These are phyloP conservation scores for Tachycineta bicolor DNA, from an alignment of 2,113 vertebrate genomes.

Conservation along the genomic window DNA sequence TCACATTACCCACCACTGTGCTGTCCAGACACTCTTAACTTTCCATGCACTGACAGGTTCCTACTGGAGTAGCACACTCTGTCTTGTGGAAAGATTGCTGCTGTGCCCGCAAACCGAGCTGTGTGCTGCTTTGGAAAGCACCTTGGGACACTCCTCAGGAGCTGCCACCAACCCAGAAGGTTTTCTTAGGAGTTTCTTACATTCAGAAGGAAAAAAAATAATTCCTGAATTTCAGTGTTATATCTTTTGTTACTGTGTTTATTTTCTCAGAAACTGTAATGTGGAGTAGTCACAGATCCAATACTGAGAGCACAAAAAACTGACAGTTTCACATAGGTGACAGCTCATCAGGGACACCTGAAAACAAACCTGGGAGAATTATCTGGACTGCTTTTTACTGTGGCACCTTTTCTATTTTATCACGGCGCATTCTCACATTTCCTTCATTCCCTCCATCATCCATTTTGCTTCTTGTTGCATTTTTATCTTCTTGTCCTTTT, in stretches of 20 bases:
- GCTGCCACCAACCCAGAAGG: neutral
- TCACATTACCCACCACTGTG: slow-evolving; percentile 18
- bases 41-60: neutral
- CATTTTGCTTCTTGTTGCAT: neutral
- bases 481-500: neutral
- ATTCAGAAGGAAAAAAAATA: neutral
- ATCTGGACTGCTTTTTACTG: neutral
- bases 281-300: neutral
- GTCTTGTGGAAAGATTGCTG: neutral
- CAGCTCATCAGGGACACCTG: neutral
- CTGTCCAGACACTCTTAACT: slow-evolving; percentile 22
- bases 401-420: neutral
- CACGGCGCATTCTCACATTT: neutral
- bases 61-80: slow-evolving; percentile 5
- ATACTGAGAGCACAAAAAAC: neutral
- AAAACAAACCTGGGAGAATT: neutral
- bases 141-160: neutral
- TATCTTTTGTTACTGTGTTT: neutral
- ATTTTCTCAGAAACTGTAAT: neutral
- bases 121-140: neutral
- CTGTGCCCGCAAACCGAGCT: neutral
- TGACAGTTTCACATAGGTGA: neutral
- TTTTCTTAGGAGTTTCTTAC: neutral
- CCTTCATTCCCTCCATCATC: neutral
- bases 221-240: neutral